These are phyloP conservation scores for Vombatus ursinus DNA, from an alignment of 2,113 vertebrate genomes.

Conservation along the genomic window DNA sequence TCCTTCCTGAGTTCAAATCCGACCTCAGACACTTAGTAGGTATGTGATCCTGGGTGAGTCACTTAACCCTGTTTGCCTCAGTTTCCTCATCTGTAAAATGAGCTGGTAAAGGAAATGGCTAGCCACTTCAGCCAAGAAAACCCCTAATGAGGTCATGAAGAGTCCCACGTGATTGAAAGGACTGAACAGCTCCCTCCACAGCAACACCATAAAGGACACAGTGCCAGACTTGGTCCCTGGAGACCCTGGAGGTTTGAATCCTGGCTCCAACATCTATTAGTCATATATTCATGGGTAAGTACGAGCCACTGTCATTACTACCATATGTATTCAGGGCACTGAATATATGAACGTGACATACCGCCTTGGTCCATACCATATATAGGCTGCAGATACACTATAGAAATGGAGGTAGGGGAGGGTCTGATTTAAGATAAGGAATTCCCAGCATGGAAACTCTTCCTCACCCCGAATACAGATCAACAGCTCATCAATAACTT, in stretches of 20 bases:
- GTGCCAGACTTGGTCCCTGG: background rate
- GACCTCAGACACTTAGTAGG: background rate
- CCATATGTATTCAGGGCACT: background rate
- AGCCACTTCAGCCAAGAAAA: background rate
- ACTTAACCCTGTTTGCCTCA: background rate
- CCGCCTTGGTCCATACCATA: background rate
- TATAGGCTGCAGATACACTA: background rate
- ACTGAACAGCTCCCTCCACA: background rate
- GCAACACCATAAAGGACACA: too few species aligned
- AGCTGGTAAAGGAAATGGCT: background rate
- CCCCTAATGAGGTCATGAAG: too few species aligned
- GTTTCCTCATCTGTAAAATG: background rate
- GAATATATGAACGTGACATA: background rate
- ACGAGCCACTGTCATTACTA: background rate
- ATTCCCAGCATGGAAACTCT: background rate
- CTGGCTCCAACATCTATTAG: background rate
- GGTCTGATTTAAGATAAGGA: background rate
- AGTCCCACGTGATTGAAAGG: background rate
- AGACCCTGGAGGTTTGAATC: too few species aligned
- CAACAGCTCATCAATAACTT: background rate
- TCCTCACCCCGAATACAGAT: background rate
- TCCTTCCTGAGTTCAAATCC: background rate
- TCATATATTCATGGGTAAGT: background rate
- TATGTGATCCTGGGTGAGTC: background rate
- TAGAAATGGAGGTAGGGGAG: background rate